These are phyloP conservation scores for Caenorhabditis wallacei DNA, from an alignment of 2,888 invertebrate species.

Conservation along the genomic window DNA sequence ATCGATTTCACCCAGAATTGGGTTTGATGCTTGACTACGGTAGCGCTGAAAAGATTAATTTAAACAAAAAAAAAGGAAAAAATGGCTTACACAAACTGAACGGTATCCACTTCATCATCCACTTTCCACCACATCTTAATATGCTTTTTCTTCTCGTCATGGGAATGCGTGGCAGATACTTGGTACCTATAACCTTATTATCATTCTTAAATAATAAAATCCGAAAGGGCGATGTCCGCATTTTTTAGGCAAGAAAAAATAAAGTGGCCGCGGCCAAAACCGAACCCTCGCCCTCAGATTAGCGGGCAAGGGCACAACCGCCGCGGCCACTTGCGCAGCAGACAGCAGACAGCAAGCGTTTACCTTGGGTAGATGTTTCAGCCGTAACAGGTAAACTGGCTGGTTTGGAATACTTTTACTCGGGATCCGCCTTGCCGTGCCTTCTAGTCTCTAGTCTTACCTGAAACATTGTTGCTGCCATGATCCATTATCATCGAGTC, in stretches of 20 bases:
- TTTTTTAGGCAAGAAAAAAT: no score
- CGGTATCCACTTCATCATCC: slow-evolving; percentile 78
- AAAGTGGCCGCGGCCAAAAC: no score
- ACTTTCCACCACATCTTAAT: slow-evolving; percentile 82
- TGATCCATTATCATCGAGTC: slow-evolving; percentile 81
- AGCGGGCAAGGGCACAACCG: no score
- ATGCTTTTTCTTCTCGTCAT: slow-evolving; percentile 81
- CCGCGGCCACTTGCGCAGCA: no score
- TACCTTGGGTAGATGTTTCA: no score
- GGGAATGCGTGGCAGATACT: slow-evolving; percentile 81
- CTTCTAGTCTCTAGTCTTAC: slow-evolving; percentile 30
- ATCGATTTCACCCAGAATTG: slow-evolving; percentile 80
- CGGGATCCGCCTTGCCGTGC: no score
- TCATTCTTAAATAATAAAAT: no score
- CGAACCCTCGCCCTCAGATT: no score
- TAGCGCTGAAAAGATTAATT: slow-evolving; percentile 81
- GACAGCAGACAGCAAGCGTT: no score
- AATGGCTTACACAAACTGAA: slow-evolving; percentile 80
- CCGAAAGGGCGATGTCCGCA: no score
- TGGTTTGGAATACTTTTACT: no score
- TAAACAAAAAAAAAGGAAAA: background rate
- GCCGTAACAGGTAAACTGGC: no score
- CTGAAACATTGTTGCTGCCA: slow-evolving; percentile 82
- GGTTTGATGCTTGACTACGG: slow-evolving; percentile 80
- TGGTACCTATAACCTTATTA: slow-evolving; percentile 55